phyloP scores from a whole-genome alignment of 2,888 invertebrate species.

The Lasius platythorax region DNA sequence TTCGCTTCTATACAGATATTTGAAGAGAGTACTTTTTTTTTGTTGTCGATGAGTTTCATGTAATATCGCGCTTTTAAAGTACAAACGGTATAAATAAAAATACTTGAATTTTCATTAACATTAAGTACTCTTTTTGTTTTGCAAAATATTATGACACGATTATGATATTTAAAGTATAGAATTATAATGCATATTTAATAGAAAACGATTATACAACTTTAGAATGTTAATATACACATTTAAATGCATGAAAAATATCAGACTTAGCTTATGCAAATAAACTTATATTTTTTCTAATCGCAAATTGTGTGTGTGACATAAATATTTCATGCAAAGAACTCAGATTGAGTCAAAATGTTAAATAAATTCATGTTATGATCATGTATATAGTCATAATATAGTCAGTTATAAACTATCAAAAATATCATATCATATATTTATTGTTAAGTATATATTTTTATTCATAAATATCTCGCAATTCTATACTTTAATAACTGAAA shows the following conservation, averaged over 20 bases:
- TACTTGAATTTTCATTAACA: neutral
- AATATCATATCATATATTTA: neutral
- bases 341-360: neutral
- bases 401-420: neutral
- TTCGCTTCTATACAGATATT: constrained; percentile 10
- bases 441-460: neutral
- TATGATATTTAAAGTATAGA: neutral
- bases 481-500: neutral
- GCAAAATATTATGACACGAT: neutral
- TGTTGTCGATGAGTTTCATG: neutral
- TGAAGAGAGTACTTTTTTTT: constrained; percentile 13
- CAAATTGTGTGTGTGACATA: neutral
- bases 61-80: neutral
- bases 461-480: neutral
- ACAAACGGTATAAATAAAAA: neutral
- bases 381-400: neutral
- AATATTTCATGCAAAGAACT: neutral
- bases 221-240: neutral
- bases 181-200: neutral
- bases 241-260: neutral
- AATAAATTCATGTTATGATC: neutral
- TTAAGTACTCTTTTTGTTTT: neutral
- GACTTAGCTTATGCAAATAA: neutral
- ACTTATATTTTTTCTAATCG: neutral
- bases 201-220: neutral